Percentiles rank a stretch among this genome's conserved stretches.
Conservation (phyloP, 2,113 vertebrate species). For the Labeo catla region DNA sequence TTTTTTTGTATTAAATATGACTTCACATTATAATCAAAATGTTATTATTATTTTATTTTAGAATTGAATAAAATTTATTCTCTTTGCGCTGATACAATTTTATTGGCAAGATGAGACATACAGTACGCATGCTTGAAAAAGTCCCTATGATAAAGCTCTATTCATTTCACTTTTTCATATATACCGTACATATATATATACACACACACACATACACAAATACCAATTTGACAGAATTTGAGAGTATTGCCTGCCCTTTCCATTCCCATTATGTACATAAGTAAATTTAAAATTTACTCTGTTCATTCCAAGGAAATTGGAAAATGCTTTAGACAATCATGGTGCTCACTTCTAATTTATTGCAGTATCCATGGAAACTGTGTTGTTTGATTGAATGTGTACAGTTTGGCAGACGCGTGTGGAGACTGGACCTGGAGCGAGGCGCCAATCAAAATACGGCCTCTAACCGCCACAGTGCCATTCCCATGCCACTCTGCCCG, state of each 20-base stretch:
- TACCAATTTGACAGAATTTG: not conserved
- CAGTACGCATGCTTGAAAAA: not conserved
- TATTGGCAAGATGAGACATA: not conserved
- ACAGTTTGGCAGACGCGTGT: constrained; percentile 37
- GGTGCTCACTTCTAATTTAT: constrained; percentile 45
- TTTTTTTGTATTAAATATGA: too few relatives aligned
- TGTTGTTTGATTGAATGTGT: constrained; percentile 53
- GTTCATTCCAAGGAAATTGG: constrained; percentile 11
- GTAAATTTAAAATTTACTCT: not conserved
- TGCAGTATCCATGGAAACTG: constrained; percentile 55
- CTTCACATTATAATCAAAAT: too few relatives aligned
- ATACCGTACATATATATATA: too few relatives aligned
- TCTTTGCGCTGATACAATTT: not conserved
- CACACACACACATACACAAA: not conserved
- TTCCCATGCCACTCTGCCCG: constrained; percentile 64
- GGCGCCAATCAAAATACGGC: constrained; percentile 71
- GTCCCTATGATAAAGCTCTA: not conserved
- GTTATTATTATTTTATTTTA: too few relatives aligned
- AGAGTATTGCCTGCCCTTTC: not conserved
- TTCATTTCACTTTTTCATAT: not conserved
- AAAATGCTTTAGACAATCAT: constrained; percentile 49
- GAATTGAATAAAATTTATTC: not conserved
- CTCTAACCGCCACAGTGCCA: constrained; percentile 63
- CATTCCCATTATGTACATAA: constrained; percentile 7
- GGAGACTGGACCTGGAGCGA: constrained; percentile 52